phyloP scores from a whole-genome alignment of 2,797 vertebrate species.

The Scyliorhinus canicula region DNA sequence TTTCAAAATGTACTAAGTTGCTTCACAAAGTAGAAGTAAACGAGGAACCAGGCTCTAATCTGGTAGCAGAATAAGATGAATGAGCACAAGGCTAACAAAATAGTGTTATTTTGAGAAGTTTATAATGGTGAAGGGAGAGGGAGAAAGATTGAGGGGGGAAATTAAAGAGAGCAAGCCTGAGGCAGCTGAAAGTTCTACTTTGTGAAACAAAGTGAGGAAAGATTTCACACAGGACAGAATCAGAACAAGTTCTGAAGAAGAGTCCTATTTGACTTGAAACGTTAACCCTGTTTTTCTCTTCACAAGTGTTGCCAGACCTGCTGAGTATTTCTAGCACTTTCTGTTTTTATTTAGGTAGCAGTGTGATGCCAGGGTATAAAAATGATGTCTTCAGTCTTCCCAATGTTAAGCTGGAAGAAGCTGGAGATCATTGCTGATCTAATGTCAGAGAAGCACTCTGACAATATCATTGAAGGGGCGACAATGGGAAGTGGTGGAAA shows the following conservation, averaged over 20 bases:
- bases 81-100: background rate
- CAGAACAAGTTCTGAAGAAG: background rate
- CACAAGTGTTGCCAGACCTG: too few relatives aligned
- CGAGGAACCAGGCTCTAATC: background rate
- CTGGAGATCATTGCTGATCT: background rate
- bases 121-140: background rate
- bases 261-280: too few relatives aligned
- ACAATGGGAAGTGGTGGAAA: background rate
- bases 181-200: background rate
- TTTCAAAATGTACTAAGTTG: background rate
- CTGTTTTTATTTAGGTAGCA: too few relatives aligned
- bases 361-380: background rate
- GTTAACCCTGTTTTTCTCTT: too few relatives aligned
- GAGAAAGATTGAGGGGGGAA: background rate
- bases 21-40: background rate
- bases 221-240: background rate
- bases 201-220: background rate
- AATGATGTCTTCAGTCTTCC: background rate
- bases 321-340: too few relatives aligned
- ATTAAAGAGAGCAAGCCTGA: background rate
- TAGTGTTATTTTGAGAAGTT: background rate
- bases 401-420: background rate
- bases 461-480: background rate
- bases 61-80: background rate
- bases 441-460: background rate